Evolutionary conservation across 2,797 vertebrate species (phyloP).

Genomic region (Crocidura indochinensis): DNA sequence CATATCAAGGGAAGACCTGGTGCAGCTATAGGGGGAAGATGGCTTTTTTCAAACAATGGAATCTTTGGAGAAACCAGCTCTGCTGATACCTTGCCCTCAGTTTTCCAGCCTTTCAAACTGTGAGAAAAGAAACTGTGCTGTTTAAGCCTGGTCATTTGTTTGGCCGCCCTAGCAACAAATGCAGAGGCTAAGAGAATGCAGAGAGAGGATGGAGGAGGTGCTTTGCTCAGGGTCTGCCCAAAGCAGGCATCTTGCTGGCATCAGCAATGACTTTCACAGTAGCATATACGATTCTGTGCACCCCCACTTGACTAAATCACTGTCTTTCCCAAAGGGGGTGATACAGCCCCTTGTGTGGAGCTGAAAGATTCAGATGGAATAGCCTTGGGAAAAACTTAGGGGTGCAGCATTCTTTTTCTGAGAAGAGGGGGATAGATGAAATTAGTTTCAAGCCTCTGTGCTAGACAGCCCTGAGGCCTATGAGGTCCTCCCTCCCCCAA

Average conservation of each 20-base stretch:
- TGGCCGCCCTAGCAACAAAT: background rate
- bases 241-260: background rate
- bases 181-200: background rate
- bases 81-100: background rate
- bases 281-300: background rate
- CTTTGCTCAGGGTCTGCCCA: too few relatives aligned
- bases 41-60: background rate
- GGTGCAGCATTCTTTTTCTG: too few relatives aligned
- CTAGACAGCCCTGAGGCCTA: too few relatives aligned
- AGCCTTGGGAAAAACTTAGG: too few relatives aligned
- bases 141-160: background rate
- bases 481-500: too few relatives aligned
- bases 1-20: background rate
- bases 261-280: background rate
- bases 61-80: background rate
- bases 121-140: conserved; percentile 1
- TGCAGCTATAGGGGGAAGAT: background rate
- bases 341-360: too few relatives aligned
- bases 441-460: too few relatives aligned
- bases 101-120: background rate
- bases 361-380: too few relatives aligned
- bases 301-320: background rate
- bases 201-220: too few relatives aligned
- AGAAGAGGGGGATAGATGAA: too few relatives aligned
- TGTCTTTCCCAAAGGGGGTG: too few relatives aligned